Conservation (phyloP, 2,113 vertebrate genomes). For the Aspiorhynchus laticeps region DNA sequence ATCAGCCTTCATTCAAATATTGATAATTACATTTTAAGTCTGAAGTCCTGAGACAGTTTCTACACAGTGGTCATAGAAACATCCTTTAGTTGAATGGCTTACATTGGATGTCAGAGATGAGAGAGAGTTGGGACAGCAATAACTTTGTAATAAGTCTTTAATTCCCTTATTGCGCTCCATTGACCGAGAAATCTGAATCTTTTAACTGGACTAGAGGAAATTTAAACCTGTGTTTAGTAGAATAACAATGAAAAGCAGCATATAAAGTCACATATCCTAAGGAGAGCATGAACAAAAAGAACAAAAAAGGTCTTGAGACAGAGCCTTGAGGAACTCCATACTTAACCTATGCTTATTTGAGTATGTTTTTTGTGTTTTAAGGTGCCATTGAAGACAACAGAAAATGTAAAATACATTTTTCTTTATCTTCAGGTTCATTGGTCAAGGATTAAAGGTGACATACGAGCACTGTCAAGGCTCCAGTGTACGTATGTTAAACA, state of each 20-base stretch:
- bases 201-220: not conserved
- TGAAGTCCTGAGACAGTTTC: not conserved
- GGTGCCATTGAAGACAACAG: not conserved
- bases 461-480: conserved; percentile 91
- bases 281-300: not conserved
- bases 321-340: not conserved
- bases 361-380: not conserved
- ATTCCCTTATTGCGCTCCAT: not conserved
- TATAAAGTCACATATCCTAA: not conserved
- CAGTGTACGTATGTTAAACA: conserved; percentile 81
- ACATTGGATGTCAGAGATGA: not conserved
- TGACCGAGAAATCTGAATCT: not conserved
- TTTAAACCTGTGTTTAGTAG: not conserved
- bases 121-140: not conserved
- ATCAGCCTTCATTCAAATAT: not conserved
- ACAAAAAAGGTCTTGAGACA: not conserved
- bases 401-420: not conserved
- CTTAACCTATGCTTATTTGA: not conserved
- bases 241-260: not conserved
- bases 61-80: no score
- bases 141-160: not conserved
- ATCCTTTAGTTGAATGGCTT: not conserved
- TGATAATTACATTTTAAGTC: not conserved
- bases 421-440: conserved; percentile 83
- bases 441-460: conserved; percentile 84